These are phyloP conservation scores for Delphinus delphis DNA, from an alignment of 2,113 vertebrate species.

Conservation along the genomic window DNA sequence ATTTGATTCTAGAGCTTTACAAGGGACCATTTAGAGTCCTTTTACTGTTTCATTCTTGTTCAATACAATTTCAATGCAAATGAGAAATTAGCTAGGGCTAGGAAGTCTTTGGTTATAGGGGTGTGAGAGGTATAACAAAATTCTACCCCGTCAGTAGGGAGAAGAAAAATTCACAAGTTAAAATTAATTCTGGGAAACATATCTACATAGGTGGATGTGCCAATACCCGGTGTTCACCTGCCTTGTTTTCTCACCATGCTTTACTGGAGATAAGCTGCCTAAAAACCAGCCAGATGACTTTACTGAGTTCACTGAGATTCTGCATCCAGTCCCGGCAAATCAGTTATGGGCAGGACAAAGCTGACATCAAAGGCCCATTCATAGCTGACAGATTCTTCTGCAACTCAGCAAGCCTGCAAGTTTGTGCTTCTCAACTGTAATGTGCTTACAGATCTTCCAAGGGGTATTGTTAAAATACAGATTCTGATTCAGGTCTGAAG, in stretches of 20 bases:
- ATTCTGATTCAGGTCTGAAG: neutral
- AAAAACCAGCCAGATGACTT: neutral
- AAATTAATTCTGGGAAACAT: neutral
- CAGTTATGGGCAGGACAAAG: neutral
- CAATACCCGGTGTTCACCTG: no score
- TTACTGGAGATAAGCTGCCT: neutral
- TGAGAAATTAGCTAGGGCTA: neutral
- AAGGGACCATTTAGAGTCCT: neutral
- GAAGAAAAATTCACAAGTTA: neutral
- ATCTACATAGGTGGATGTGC: neutral
- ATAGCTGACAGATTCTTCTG: neutral
- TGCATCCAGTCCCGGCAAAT: neutral
- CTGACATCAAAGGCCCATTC: neutral
- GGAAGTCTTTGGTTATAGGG: neutral
- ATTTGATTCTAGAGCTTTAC: neutral
- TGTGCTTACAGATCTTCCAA: no score
- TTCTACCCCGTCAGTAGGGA: neutral
- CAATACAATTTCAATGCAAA: neutral
- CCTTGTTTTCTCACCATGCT: neutral
- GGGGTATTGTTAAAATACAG: neutral
- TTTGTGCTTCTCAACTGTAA: neutral
- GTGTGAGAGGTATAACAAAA: neutral
- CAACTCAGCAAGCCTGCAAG: neutral
- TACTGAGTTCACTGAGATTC: neutral
- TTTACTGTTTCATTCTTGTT: neutral